Evolutionary conservation across 2,888 invertebrate genomes (phyloP).

Genomic region (Megalurothrips usitatus): DNA sequence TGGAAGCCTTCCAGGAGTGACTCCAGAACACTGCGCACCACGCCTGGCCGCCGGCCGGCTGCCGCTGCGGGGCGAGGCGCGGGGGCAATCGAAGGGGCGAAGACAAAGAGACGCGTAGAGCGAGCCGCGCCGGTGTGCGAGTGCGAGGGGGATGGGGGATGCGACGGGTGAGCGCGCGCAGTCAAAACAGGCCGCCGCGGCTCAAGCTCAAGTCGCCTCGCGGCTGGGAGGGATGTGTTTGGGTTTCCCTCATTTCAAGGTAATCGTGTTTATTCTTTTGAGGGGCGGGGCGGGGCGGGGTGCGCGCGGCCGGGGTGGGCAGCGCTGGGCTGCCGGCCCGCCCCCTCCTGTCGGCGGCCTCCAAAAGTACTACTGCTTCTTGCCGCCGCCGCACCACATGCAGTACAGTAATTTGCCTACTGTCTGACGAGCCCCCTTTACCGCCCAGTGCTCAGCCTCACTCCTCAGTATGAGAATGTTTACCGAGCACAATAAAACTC

Average conservation of each 20-base stretch:
- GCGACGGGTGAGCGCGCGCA: background rate
- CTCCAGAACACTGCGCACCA: no score
- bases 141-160: background rate
- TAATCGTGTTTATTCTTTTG: constrained; percentile 25
- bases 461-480: no score
- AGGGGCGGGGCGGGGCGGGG: background rate
- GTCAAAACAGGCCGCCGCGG: background rate
- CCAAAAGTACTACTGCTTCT: background rate
- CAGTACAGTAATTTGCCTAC: background rate
- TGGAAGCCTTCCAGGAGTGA: no score
- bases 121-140: no score
- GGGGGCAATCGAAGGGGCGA: no score
- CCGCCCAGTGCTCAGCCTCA: no score
- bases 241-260: constrained; percentile 7
- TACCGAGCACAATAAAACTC: no score
- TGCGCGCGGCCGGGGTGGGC: no score
- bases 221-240: background rate
- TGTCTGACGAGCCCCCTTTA: background rate
- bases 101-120: no score
- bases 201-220: background rate
- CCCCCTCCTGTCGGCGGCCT: background rate
- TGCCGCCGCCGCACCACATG: background rate
- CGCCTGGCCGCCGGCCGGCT: no score
- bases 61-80: no score
- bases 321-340: background rate